These are phyloP conservation scores for Hipposideros larvatus DNA, from an alignment of 2,797 vertebrate species.

Conservation along the genomic window DNA sequence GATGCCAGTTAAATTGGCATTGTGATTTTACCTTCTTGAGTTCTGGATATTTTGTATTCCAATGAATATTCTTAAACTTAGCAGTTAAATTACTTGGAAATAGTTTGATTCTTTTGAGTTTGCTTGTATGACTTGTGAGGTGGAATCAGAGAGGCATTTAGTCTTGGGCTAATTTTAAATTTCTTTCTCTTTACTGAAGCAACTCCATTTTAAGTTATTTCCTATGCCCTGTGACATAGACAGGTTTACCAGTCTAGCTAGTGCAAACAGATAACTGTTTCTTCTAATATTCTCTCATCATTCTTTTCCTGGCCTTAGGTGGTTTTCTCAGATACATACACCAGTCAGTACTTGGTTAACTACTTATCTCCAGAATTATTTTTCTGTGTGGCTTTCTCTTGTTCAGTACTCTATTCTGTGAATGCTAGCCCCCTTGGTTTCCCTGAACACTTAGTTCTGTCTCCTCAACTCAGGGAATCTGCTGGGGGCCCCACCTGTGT, in stretches of 20 bases:
- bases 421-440: not conserved
- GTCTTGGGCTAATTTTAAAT: not conserved
- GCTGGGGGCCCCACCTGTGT: not conserved
- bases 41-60: not conserved
- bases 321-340: not conserved
- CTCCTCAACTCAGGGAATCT: not conserved
- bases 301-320: not conserved
- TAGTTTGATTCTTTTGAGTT: not conserved
- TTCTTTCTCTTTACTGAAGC: conserved; percentile 8
- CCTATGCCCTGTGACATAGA: not conserved
- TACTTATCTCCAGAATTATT: conserved; percentile 9
- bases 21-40: not conserved
- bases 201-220: conserved; percentile 26
- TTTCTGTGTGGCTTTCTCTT: not conserved
- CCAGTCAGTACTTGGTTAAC: not conserved
- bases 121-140: not conserved
- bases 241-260: not conserved
- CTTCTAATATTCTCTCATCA: not conserved
- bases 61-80: not conserved
- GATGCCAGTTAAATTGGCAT: not conserved
- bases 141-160: not conserved
- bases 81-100: not conserved
- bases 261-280: not conserved
- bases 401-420: not conserved
- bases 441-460: not conserved